phyloP scores from a whole-genome alignment of 1,140 invertebrate species.

The Tyrophagus putrescentiae region DNA sequence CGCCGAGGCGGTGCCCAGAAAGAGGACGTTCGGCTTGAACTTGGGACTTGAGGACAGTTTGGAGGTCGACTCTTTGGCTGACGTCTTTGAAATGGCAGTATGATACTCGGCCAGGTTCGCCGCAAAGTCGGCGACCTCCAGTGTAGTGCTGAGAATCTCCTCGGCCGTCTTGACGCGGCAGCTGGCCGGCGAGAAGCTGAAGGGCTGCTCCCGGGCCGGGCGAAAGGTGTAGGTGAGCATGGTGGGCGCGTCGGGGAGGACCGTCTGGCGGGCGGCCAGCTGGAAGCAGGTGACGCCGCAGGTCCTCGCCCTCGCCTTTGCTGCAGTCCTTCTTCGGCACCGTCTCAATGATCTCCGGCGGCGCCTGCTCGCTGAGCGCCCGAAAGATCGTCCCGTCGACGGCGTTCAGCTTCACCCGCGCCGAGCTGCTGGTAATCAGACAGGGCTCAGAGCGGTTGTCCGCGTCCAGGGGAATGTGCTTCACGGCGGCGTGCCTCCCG shows the following conservation, averaged over 20 bases:
- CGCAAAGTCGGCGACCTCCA: not conserved
- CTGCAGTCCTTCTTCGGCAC: not conserved
- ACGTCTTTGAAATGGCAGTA: not conserved
- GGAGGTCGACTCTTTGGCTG: too few relatives aligned
- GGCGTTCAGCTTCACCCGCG: conserved; percentile 29
- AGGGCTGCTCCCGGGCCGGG: not conserved
- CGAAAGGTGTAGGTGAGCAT: not conserved
- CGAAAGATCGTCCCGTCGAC: conserved; percentile 32
- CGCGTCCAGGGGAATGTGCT: conserved; percentile 32
- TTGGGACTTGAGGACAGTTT: not conserved
- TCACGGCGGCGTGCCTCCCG: conserved; percentile 15
- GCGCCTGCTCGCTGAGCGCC: conserved; percentile 20
- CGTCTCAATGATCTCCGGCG: conserved; percentile 1
- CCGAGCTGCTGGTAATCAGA: conserved; percentile 27
- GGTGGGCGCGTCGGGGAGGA: not conserved
- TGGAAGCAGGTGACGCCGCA: too few relatives aligned
- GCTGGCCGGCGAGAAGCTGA: not conserved
- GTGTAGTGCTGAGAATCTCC: not conserved
- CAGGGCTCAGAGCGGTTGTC: conserved; percentile 23
- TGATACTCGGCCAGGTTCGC: not conserved
- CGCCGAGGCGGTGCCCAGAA: conserved; percentile 82
- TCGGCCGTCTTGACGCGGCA: too few relatives aligned
- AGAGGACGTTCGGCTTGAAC: conserved; percentile 54
- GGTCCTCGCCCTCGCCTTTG: too few relatives aligned
- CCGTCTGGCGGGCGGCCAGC: too few relatives aligned